Conservation (phyloP, 2,113 vertebrate genomes). For the Microtus ochrogaster region DNA sequence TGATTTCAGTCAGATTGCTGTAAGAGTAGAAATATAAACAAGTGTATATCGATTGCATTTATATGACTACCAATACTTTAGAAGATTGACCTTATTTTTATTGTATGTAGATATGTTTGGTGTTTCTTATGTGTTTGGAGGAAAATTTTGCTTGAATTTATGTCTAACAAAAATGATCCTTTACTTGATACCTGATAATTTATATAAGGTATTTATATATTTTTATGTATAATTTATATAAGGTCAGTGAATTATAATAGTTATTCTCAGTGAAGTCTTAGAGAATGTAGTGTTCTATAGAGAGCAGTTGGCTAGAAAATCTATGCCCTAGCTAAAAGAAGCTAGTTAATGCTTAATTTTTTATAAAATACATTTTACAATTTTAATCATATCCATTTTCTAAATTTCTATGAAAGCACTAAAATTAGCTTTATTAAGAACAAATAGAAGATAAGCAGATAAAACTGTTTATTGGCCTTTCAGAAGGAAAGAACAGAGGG, state of each 20-base stretch:
- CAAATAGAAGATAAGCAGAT: not conserved
- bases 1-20: not conserved
- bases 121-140: not conserved
- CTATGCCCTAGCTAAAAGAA: not conserved
- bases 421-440: not conserved
- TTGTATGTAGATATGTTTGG: not conserved
- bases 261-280: constrained; percentile 1
- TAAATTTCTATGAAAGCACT: not conserved
- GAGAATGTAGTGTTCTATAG: not conserved
- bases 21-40: not conserved
- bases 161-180: not conserved
- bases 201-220: not conserved
- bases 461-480: not conserved
- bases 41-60: not conserved
- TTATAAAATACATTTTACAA: not conserved
- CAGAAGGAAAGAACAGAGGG: not conserved
- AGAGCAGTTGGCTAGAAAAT: not conserved
- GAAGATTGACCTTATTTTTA: not conserved
- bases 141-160: not conserved
- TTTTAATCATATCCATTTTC: not conserved
- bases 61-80: not conserved
- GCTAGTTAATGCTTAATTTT: not conserved
- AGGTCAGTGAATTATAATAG: not conserved
- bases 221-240: not conserved
- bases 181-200: not conserved